These are phyloP conservation scores for Epizoanthus stellaris DNA, from an alignment of 92 coral and sea anemone species.

Conservation along the genomic window DNA sequence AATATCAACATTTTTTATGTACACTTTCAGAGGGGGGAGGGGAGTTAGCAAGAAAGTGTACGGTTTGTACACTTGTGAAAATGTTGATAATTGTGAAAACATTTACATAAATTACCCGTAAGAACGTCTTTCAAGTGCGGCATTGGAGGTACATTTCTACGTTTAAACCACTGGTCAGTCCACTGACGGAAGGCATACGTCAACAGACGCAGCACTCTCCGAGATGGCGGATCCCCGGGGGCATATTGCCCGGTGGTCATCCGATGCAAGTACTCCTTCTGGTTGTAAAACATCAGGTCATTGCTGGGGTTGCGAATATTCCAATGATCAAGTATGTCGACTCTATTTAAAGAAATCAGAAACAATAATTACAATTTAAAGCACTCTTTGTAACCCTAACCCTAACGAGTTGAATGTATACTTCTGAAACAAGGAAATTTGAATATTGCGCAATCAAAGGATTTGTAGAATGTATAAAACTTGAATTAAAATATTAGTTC, in stretches of 20 bases:
- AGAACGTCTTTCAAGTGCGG: conserved; percentile 54
- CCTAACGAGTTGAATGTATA: too few relatives aligned
- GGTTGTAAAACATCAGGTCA: conserved; percentile 74
- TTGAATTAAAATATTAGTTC: too few relatives aligned
- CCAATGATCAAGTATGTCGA: conserved; percentile 73
- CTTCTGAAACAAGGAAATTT: too few relatives aligned
- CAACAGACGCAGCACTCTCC: conserved; percentile 67
- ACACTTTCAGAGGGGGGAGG: too few relatives aligned
- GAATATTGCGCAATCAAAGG: too few relatives aligned
- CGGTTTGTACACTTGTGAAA: too few relatives aligned
- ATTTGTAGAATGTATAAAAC: too few relatives aligned
- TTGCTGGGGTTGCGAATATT: conserved; percentile 67
- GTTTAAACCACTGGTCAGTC: conserved; percentile 71
- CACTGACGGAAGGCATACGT: conserved; percentile 71
- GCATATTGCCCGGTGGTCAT: conserved; percentile 83
- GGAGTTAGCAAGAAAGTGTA: too few relatives aligned
- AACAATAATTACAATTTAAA: too few relatives aligned
- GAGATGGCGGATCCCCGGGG: conserved; percentile 67
- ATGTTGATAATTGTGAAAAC: too few relatives aligned
- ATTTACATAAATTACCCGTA: neutral
- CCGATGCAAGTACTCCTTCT: conserved; percentile 79
- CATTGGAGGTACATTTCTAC: conserved; percentile 70
- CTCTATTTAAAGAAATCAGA: conserved; percentile 14
- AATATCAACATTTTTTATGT: too few relatives aligned
- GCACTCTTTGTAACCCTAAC: too few relatives aligned